A percentile compares a stretch with the other conserved stretches of the same genome.
Conservation (phyloP, 2,797 vertebrate genomes). For the Oreochromis grahami region DNA sequence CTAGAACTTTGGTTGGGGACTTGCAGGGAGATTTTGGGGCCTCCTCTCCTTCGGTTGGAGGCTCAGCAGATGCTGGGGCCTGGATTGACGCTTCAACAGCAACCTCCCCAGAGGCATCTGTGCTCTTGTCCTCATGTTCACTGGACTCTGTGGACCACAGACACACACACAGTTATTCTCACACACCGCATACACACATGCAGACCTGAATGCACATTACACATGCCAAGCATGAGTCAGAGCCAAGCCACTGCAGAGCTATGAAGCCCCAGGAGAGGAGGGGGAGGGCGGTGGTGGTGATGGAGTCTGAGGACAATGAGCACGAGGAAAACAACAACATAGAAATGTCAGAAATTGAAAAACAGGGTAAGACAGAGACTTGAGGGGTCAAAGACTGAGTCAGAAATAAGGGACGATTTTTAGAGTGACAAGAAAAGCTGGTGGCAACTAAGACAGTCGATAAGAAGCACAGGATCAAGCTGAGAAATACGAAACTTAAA, state of each 20-base stretch:
- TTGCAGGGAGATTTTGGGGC: conserved; percentile 83
- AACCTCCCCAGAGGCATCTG: conserved; percentile 88
- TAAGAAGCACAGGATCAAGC: background rate
- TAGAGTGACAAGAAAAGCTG: conserved; percentile 11
- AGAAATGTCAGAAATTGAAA: conserved; percentile 50
- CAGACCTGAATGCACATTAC: conserved; percentile 38
- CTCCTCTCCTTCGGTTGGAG: conserved; percentile 84
- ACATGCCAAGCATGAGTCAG: conserved; percentile 65
- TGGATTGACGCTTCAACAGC: conserved; percentile 81
- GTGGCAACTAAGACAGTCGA: conserved; percentile 8
- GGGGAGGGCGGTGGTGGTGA: background rate
- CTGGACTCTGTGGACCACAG: conserved; percentile 85
- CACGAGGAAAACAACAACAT: conserved; percentile 34
- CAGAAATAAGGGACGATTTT: conserved; percentile 28
- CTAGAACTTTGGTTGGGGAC: conserved; percentile 70
- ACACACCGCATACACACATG: conserved; percentile 33
- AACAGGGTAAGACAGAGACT: conserved; percentile 51
- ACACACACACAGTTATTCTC: conserved; percentile 29
- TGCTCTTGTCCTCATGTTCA: conserved; percentile 96
- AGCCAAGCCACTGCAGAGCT: conserved; percentile 55
- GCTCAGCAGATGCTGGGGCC: conserved; percentile 79
- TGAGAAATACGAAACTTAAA: background rate
- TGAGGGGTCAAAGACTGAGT: conserved; percentile 48
- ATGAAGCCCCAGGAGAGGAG: conserved; percentile 52
- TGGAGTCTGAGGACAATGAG: conserved; percentile 49